Base-by-base conservation (phyloP, 2,797 vertebrate genomes). In the Anguilla pacifica region DNA sequence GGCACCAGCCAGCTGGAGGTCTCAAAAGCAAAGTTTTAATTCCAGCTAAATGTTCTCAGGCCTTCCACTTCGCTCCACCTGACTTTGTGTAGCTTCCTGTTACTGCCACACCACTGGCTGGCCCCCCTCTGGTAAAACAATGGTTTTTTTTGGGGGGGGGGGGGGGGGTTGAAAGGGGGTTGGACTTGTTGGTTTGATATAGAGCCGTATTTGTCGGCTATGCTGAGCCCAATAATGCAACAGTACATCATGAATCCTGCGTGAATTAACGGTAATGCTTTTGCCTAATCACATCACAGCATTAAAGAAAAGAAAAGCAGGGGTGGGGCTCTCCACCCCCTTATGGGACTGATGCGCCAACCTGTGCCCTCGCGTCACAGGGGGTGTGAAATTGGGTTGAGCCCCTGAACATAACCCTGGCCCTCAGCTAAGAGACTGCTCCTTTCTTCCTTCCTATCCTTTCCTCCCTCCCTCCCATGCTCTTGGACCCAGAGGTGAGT, bases 311-410 rank as follows among this genome's bases (percentile, higher is more conserved):
- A 74, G 3, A 2, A 3, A 35, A 28, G n/a, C 28, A 70, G 64
- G n/a, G 94, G 95, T 93, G 93, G 94, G 91, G 92, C 95, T 96
- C 95, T 93, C 92, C 92, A 88, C 91, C 91, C 94, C 95, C 96
- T 96, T 95, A 96, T 96, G 96, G 95, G 95, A 94, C 95, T 94
- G 94, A 93, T 94, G 93, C 28, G 90, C 93, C 93, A 90, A 35
- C 35, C 35, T 35, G 35, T 35, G 94, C 35, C 91, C 91, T 93
- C 92, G 92, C 90, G 94, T 94, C 94, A 92, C 93, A 93, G 90
- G 95, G 93, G 95, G 93, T 96, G 95, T 97, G 96, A 97, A 97
- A 96, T 97, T 96, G 93, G 94, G 95, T 97, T 74, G 96, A 96
- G 94, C 93, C 92, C 94, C 94, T 94, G 91, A 90, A 88, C 95